These are phyloP conservation scores for Tauraco erythrolophus DNA, from an alignment of 2,113 vertebrate genomes.

Conservation along the genomic window DNA sequence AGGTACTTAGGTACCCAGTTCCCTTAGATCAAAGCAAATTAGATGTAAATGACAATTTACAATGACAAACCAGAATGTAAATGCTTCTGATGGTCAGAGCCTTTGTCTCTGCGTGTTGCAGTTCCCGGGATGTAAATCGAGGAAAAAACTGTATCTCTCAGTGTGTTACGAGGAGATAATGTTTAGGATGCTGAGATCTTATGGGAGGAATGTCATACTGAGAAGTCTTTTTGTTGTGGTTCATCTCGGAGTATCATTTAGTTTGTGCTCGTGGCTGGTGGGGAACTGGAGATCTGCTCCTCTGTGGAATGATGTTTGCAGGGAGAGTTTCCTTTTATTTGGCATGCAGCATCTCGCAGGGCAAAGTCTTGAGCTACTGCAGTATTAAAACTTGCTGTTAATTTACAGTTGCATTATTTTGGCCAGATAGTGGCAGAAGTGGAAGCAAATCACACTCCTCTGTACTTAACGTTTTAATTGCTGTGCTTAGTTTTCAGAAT, in stretches of 20 bases:
- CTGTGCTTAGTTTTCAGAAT: neutral
- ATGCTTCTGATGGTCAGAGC: neutral
- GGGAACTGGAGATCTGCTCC: neutral
- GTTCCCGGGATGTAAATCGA: neutral
- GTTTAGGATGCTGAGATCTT: neutral
- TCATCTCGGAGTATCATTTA: neutral
- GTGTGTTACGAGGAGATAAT: constrained; percentile 11
- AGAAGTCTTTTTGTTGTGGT: neutral
- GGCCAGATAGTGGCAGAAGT: neutral
- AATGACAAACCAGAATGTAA: constrained; percentile 25
- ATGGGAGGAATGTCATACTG: neutral
- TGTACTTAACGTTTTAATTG: neutral
- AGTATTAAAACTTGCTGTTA: neutral
- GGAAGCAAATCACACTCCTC: neutral
- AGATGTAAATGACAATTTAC: too few relatives aligned
- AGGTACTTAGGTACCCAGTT: constrained; percentile 2
- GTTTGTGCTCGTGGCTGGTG: neutral
- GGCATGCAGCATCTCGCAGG: neutral
- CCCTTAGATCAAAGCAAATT: constrained; percentile 42
- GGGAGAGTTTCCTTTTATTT: neutral
- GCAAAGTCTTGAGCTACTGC: neutral
- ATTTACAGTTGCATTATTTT: neutral
- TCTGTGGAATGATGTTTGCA: neutral
- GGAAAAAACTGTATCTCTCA: neutral
- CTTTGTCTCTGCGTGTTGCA: neutral